Conservation (phyloP, 2,888 invertebrate genomes). For the Troides oblongomaculatus region DNA sequence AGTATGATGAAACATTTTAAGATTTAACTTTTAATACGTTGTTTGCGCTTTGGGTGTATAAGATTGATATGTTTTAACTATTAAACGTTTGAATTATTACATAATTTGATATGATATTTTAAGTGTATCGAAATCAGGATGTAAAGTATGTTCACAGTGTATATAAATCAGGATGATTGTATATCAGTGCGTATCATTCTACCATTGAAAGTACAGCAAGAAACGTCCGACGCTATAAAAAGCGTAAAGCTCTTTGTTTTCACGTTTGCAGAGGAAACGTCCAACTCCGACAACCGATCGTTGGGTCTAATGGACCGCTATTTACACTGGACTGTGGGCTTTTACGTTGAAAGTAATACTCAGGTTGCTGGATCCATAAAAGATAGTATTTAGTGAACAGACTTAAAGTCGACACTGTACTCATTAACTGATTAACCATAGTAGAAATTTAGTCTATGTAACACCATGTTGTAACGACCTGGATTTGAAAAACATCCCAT, state of each 20-base stretch:
- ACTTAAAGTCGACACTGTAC: slow-evolving; percentile 20
- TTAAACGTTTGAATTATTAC: not conserved
- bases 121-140: slow-evolving; percentile 30
- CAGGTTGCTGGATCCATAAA: slow-evolving; percentile 39
- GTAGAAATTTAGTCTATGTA: not conserved
- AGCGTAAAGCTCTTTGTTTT: slow-evolving; percentile 71
- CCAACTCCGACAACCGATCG: slow-evolving; percentile 55
- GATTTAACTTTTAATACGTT: too few species aligned
- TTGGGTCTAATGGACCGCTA: slow-evolving; percentile 63
- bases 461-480: too few species aligned
- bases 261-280: slow-evolving; percentile 57
- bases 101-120: not conserved
- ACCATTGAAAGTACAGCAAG: slow-evolving; percentile 58
- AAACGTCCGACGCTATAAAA: slow-evolving; percentile 62
- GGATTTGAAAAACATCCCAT: not conserved
- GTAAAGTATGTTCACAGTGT: slow-evolving; percentile 3
- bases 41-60: not conserved
- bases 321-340: slow-evolving; percentile 58
- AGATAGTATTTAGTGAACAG: slow-evolving; percentile 30
- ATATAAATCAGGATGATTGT: slow-evolving; percentile 38
- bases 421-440: slow-evolving; percentile 5
- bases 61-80: not conserved
- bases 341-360: slow-evolving; percentile 48
- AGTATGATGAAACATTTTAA: too few species aligned
- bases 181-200: slow-evolving; percentile 61